These are phyloP conservation scores for Actenoides lindsayi DNA, from an alignment of 2,113 vertebrate genomes.

Conservation along the genomic window DNA sequence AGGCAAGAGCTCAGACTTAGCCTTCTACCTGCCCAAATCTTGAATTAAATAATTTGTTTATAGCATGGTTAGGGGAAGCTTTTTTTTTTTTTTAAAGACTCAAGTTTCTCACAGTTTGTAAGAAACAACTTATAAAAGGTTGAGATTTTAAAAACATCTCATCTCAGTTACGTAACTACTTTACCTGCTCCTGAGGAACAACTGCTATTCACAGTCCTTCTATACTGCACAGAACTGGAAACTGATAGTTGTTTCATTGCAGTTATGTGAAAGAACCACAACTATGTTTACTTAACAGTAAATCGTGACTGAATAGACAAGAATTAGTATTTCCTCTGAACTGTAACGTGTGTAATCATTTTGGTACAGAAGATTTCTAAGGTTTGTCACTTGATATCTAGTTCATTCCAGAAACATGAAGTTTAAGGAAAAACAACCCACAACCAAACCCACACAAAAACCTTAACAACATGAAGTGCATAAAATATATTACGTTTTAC, in stretches of 20 bases:
- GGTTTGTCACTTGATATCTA: not conserved
- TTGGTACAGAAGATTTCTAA: not conserved
- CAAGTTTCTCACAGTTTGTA: not conserved
- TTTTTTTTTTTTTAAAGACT: no score
- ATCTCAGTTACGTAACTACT: not conserved
- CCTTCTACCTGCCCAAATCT: not conserved
- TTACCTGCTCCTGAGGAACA: not conserved
- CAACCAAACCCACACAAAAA: not conserved
- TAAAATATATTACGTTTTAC: not conserved
- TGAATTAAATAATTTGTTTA: not conserved
- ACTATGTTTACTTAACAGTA: not conserved
- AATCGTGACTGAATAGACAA: not conserved
- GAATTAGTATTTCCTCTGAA: not conserved
- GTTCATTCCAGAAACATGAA: not conserved
- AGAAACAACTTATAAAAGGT: not conserved
- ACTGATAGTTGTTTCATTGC: not conserved
- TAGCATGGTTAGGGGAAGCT: not conserved
- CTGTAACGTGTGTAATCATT: not conserved
- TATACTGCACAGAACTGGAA: not conserved
- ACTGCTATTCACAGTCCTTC: not conserved
- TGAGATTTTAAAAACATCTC: not conserved
- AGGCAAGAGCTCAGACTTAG: not conserved
- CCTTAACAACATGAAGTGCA: not conserved
- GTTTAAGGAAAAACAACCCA: not conserved
- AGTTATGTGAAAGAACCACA: not conserved